Evolutionary conservation across 2,888 invertebrate species (phyloP).

Genomic region (Allacma fusca): DNA sequence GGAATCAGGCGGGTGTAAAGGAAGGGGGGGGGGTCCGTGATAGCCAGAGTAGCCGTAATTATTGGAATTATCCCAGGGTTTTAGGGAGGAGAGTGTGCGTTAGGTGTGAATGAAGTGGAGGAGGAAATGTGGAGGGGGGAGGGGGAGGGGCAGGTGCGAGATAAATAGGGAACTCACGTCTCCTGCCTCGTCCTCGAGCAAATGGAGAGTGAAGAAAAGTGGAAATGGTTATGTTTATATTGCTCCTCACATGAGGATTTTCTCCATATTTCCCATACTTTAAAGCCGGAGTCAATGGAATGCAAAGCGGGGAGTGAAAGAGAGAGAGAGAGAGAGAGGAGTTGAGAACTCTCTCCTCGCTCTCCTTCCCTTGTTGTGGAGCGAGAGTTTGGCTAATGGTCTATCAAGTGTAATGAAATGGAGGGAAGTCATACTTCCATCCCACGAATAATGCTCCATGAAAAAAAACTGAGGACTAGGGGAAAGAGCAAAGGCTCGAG

Average conservation of each 20-base stretch:
- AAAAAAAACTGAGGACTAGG: background rate
- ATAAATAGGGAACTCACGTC: too few species aligned
- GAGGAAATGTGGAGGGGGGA: background rate
- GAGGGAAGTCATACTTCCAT: slow-evolving; percentile 9
- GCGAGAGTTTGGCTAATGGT: slow-evolving; percentile 18
- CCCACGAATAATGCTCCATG: background rate
- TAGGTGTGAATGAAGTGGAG: background rate
- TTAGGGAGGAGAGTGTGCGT: too few species aligned
- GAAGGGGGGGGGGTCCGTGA: too few species aligned
- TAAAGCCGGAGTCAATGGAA: slow-evolving; percentile 37
- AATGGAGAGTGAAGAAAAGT: slow-evolving; percentile 17
- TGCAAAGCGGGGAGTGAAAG: slow-evolving; percentile 20
- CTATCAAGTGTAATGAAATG: slow-evolving; percentile 24
- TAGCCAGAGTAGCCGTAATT: too few species aligned
- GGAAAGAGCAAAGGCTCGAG: background rate
- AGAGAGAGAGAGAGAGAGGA: slow-evolving; percentile 11
- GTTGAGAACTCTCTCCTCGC: background rate
- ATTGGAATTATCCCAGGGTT: too few species aligned
- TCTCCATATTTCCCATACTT: slow-evolving; percentile 18
- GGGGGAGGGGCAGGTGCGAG: background rate
- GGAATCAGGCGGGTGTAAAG: too few species aligned
- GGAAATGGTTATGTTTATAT: slow-evolving; percentile 15
- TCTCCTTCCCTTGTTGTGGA: background rate
- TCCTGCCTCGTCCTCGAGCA: background rate
- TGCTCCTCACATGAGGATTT: background rate